phyloP scores from a whole-genome alignment of 1,140 invertebrate species.

The Drosophila nigrodunni region DNA sequence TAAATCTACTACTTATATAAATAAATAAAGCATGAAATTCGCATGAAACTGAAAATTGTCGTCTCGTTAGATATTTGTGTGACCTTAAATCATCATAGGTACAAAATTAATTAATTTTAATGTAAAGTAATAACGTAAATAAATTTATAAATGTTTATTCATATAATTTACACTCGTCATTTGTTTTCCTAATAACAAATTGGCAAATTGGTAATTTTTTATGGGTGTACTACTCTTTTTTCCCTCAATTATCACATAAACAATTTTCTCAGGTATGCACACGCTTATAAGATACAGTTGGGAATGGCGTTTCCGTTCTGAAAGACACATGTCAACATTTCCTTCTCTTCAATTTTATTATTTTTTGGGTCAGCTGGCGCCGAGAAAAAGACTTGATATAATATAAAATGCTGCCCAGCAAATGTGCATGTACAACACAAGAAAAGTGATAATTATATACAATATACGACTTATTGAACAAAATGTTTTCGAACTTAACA shows the following conservation, averaged over 20 bases:
- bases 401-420: slow-evolving; percentile 1
- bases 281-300: slow-evolving; percentile 22
- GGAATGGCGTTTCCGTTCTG: slow-evolving; percentile 69
- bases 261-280: slow-evolving; percentile 51
- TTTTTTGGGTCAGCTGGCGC: slow-evolving; percentile 52
- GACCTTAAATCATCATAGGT: no score
- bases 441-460: slow-evolving; percentile 56
- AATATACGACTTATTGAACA: slow-evolving; percentile 54
- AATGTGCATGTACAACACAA: slow-evolving; percentile 10
- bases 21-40: slow-evolving; percentile 16
- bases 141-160: background rate
- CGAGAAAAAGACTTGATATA: slow-evolving; percentile 32
- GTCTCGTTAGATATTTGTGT: background rate
- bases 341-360: slow-evolving; percentile 14
- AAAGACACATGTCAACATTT: slow-evolving; percentile 63
- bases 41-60: slow-evolving; percentile 3
- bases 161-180: background rate
- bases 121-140: no score
- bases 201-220: no score
- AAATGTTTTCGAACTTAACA: slow-evolving; percentile 32
- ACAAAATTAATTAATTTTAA: no score
- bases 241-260: slow-evolving; percentile 28
- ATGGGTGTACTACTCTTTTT: no score
- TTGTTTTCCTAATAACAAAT: no score
- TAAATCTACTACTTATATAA: slow-evolving; percentile 3